Evolutionary conservation across 1,140 invertebrate genomes (phyloP), one percentile per base, ranked within the genome.

Genomic region (Meloidogyne floridensis): DNA sequence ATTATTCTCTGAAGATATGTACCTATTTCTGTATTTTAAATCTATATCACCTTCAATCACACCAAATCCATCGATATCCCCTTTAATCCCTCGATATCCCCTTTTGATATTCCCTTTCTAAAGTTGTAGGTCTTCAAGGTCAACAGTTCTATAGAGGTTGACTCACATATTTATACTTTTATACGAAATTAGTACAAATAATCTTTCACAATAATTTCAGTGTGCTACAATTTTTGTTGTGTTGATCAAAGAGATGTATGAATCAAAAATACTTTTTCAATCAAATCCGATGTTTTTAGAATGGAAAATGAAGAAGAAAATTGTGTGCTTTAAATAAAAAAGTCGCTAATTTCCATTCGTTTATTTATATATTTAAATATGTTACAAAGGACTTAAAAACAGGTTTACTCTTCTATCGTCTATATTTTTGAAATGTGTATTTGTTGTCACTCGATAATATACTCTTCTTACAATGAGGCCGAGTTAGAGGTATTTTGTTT

Each of bases 311-410:
- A 65, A 65, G 59, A 65, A 65, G n/a, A 65, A n/a, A 32, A 32
- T 32, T 32, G 32, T 65, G 15, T 65, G 59, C 59, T 65, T 65
- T 65, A 65, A 65, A 32, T 32, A 32, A n/a, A n/a, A 65, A 65
- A 65, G 59, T 65, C 59, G n/a, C 59, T 65, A 65, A 65, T 65
- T 65, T 65, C 59, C 15, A 65, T 65, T 65, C n/a, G 59, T 65
- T 32, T 65, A 65, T 65, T 65, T 65, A n/a, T 65, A 65, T 65
- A 65, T 47, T 47, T 47, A 47, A 32, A 65, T 65, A 65, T 65
- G 59, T 65, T 65, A 65, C 59, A 18, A 15, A 18, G 59, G n/a
- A 65, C 10, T 65, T 65, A 47, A 32, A 32, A 65, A 65, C 59
- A 65, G 59, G 59, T 65, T 32, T 65, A n/a, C 59, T 65, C 59